Conservation (phyloP, 1,140 invertebrate species). For the Phocides pigmalion region DNA sequence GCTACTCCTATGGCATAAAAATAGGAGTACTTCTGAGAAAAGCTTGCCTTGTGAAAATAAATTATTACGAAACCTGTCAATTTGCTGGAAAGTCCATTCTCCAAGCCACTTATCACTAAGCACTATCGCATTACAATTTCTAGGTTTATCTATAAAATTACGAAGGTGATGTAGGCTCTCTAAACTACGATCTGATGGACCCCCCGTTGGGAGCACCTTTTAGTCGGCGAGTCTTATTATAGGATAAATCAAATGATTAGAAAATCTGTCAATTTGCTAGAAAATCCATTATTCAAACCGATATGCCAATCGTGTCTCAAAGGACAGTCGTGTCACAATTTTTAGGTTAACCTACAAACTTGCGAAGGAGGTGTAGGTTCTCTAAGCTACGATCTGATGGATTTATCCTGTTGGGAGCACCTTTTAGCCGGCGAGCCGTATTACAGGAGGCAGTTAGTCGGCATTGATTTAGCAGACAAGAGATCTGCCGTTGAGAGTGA, state of each 20-base stretch:
- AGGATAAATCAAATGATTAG: too few relatives aligned
- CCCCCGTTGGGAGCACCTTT: slow-evolving; percentile 88
- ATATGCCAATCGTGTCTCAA: too few relatives aligned
- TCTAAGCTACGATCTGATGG: slow-evolving; percentile 83
- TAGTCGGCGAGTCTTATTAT: slow-evolving; percentile 86
- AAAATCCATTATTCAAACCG: too few relatives aligned
- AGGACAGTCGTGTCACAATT: background rate
- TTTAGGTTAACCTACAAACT: slow-evolving; percentile 71
- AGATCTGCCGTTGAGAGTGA: slow-evolving; percentile 81
- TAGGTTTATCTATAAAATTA: slow-evolving; percentile 72
- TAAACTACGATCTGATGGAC: slow-evolving; percentile 85
- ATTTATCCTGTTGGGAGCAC: slow-evolving; percentile 87
- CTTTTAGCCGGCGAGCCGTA: slow-evolving; percentile 87
- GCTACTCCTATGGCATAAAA: too few relatives aligned
- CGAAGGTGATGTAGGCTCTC: slow-evolving; percentile 38
- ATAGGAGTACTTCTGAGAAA: too few relatives aligned
- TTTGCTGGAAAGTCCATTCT: too few relatives aligned
- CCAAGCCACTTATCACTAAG: too few relatives aligned
- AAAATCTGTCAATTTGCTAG: too few relatives aligned
- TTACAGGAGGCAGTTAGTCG: slow-evolving; percentile 77
- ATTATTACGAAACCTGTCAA: too few relatives aligned
- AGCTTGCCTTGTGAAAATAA: too few relatives aligned
- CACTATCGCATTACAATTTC: background rate
- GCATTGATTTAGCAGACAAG: slow-evolving; percentile 78
- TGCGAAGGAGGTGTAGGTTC: slow-evolving; percentile 43